phyloP scores from a whole-genome alignment of 2,888 invertebrate species.

The Ceriagrion tenellum region DNA sequence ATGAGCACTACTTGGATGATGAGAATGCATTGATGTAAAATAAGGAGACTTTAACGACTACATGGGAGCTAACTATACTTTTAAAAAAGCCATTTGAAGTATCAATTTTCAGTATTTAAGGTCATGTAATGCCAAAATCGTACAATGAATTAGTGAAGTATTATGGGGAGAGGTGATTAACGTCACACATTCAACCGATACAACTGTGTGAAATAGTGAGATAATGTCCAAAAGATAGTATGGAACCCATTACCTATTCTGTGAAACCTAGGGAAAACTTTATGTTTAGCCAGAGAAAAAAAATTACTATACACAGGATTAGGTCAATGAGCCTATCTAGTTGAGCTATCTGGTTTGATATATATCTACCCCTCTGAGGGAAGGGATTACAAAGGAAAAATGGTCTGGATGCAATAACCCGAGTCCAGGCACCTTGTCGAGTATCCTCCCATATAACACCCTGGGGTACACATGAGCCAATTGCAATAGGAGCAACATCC shows the following conservation, averaged over 20 bases:
- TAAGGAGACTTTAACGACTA: too few relatives aligned
- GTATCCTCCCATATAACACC: slow-evolving; percentile 62
- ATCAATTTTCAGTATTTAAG: too few relatives aligned
- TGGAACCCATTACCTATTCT: background rate
- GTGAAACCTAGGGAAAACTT: background rate
- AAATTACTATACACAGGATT: background rate
- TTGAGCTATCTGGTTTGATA: background rate
- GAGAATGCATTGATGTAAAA: too few relatives aligned
- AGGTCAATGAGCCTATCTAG: background rate
- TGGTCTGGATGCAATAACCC: slow-evolving; percentile 54
- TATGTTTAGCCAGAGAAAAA: background rate
- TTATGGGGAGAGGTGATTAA: too few relatives aligned
- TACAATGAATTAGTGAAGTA: too few relatives aligned
- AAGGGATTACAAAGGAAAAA: slow-evolving; percentile 25
- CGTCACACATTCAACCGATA: too few relatives aligned
- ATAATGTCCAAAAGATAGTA: background rate
- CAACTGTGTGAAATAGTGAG: background rate
- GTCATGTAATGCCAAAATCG: too few relatives aligned
- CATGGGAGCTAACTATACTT: too few relatives aligned
- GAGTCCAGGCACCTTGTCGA: slow-evolving; percentile 66
- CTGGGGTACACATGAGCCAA: slow-evolving; percentile 44
- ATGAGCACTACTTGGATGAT: too few relatives aligned
- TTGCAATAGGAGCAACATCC: background rate
- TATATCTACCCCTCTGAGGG: slow-evolving; percentile 38
- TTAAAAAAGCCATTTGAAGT: too few relatives aligned